Base-by-base conservation (phyloP, 2,888 invertebrate genomes). In the Tryphoninae sp. region DNA sequence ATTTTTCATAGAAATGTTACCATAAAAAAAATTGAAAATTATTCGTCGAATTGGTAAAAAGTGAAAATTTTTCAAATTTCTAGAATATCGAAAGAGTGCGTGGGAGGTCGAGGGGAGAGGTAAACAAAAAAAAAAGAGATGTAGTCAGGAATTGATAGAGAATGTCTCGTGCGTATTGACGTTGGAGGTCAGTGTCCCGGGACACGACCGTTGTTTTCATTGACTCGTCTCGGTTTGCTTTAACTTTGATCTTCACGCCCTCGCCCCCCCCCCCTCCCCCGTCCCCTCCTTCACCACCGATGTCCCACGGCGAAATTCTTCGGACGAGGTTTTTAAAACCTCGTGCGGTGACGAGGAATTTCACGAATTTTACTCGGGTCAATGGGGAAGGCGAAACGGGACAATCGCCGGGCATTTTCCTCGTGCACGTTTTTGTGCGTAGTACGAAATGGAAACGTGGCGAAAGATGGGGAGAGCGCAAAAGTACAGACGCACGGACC, bases 331-430 rank as follows among this genome's bases (percentile, higher is more conserved):
- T 45, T 45, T 45, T 13, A 45, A 45, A 13, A 13, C 45, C 11
- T 45, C 33, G 45, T 45, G 45, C 45, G 45, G 45, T 45, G 45
- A 74, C 73, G 33, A 42, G 55, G 68, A 68, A 64, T 80, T 80
- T 80, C 69, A 74, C 74, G 74, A 64, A 80, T 74, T 80, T 67
- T 71, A 49, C 74, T 42, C 13, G 58, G 65, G 65, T 76, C 65
- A 80, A 76, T 76, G 71, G 71, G 45, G 13, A 13, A 45, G 13
- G 13, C 11, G 45, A 33, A 33, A 33, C 33, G 33, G 33, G 33
- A 33, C 33, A 33, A 33, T 33, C 33, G 33, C 6, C 33, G 33
- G 6, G 33, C 33, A 33, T 33, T 33, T 33, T 33, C 33, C 33
- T 33, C 33, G 33, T 33, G 33, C 33, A 33, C 33, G 33, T 33